Evolutionary conservation across 2,797 vertebrate genomes (phyloP).

Genomic region (Enteromius argenteus): DNA sequence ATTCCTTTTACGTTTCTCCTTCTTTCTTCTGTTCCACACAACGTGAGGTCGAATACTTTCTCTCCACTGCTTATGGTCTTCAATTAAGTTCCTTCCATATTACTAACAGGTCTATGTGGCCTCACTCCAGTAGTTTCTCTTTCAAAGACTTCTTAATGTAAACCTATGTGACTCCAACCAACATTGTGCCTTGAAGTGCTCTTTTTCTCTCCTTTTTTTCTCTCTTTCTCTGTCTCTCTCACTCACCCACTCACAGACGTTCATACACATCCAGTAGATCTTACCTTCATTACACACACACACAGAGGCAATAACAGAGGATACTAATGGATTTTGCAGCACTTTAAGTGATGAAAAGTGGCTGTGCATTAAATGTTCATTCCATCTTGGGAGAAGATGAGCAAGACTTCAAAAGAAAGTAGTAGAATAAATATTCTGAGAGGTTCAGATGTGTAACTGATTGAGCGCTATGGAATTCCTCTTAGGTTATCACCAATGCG

Average conservation of each 20-base stretch:
- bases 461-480: neutral
- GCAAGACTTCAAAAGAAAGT: conserved; percentile 48
- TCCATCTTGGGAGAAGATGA: conserved; percentile 40
- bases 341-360: conserved; percentile 49
- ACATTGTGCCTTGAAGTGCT: conserved; percentile 42
- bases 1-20: neutral
- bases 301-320: conserved; percentile 7
- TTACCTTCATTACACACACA: conserved; percentile 34
- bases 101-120: conserved; percentile 33
- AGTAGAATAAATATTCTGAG: conserved; percentile 42
- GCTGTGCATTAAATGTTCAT: conserved; percentile 18
- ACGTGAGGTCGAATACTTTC: neutral
- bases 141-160: conserved; percentile 46
- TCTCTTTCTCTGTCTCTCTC: conserved; percentile 6
- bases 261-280: conserved; percentile 44
- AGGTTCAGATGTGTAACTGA: conserved; percentile 12
- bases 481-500: conserved; percentile 21
- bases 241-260: conserved; percentile 24
- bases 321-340: conserved; percentile 49
- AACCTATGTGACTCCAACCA: conserved; percentile 51
- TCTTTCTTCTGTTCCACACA: neutral
- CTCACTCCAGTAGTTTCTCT: conserved; percentile 16
- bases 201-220: conserved; percentile 22
- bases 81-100: conserved; percentile 17
- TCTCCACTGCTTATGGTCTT: conserved; percentile 1